Percentiles rank a stretch among this genome's conserved stretches.
phyloP scores from a whole-genome alignment of 2,113 vertebrate species.

The Pachypanchax playfairii region DNA sequence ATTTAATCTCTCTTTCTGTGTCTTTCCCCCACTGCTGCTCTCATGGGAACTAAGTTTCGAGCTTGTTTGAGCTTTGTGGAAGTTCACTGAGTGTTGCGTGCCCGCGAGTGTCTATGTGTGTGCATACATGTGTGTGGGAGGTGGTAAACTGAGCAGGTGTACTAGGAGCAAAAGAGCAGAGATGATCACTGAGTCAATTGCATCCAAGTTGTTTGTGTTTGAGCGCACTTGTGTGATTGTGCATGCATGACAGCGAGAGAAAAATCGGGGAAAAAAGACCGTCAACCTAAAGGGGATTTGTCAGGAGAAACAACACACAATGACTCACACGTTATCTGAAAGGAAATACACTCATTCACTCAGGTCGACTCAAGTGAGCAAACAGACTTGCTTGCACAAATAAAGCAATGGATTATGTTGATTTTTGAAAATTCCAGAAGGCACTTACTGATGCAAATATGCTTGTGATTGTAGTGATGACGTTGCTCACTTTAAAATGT shows the following conservation, averaged over 20 bases:
- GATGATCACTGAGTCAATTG: slow-evolving; percentile 65
- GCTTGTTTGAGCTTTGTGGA: slow-evolving; percentile 56
- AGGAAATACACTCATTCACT: slow-evolving; percentile 11
- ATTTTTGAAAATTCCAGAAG: slow-evolving; percentile 47
- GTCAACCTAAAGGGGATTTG: slow-evolving; percentile 52
- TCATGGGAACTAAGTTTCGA: slow-evolving; percentile 60
- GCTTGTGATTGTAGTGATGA: slow-evolving; percentile 36
- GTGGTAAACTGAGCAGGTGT: slow-evolving; percentile 73
- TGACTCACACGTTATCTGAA: slow-evolving; percentile 37
- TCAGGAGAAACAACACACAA: slow-evolving; percentile 46
- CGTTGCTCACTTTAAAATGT: slow-evolving; percentile 12
- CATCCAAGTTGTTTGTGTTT: slow-evolving; percentile 28
- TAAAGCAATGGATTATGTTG: slow-evolving; percentile 44
- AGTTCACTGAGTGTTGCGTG: slow-evolving; percentile 36
- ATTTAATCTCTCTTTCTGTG: slow-evolving; percentile 44
- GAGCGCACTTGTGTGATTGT: slow-evolving; percentile 1
- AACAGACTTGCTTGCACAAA: slow-evolving; percentile 14
- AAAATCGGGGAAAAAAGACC: slow-evolving; percentile 42
- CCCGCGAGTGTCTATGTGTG: slow-evolving; percentile 10
- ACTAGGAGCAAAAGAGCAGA: slow-evolving; percentile 62
- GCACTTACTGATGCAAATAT: slow-evolving; percentile 56
- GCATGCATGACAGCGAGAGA: slow-evolving; percentile 4
- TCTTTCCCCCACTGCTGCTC: slow-evolving; percentile 26
- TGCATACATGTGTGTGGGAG: slow-evolving; percentile 53
- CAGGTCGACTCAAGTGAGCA: slow-evolving; percentile 6